phyloP scores from a whole-genome alignment of 2,113 vertebrate genomes.

The Elephas maximus region DNA sequence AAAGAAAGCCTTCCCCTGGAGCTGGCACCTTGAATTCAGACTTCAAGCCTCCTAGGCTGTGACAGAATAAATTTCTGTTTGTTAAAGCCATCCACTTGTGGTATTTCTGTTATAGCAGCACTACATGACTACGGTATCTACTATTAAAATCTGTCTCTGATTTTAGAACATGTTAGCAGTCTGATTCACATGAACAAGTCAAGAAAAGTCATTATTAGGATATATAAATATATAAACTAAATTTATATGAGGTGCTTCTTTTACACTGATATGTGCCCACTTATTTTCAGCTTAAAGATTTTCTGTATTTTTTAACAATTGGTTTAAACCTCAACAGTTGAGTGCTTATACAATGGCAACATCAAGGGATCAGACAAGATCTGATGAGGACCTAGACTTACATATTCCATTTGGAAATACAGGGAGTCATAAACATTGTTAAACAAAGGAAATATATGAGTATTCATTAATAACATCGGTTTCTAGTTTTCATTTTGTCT shows the following conservation, averaged over 20 bases:
- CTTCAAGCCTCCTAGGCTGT: too few relatives aligned
- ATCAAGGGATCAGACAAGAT: background rate
- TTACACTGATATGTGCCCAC: background rate
- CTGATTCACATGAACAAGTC: background rate
- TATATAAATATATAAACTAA: background rate
- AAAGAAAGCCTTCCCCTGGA: too few relatives aligned
- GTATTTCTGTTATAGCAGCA: too few relatives aligned
- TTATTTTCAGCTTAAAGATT: background rate
- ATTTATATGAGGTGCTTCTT: background rate
- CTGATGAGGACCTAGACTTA: background rate
- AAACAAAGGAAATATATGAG: background rate
- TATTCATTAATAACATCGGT: background rate
- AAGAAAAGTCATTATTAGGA: background rate
- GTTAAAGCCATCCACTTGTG: too few relatives aligned
- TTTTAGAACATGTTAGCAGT: background rate
- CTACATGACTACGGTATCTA: too few relatives aligned
- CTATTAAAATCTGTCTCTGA: background rate
- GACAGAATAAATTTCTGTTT: too few relatives aligned
- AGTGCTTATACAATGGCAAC: background rate
- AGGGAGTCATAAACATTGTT: background rate
- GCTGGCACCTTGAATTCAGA: too few relatives aligned
- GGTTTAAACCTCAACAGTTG: background rate
- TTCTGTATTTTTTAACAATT: background rate
- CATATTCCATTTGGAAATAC: background rate
- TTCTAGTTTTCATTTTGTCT: background rate